Evolutionary conservation across 2,797 vertebrate genomes (phyloP).

Genomic region (Onychomys arenicola): DNA sequence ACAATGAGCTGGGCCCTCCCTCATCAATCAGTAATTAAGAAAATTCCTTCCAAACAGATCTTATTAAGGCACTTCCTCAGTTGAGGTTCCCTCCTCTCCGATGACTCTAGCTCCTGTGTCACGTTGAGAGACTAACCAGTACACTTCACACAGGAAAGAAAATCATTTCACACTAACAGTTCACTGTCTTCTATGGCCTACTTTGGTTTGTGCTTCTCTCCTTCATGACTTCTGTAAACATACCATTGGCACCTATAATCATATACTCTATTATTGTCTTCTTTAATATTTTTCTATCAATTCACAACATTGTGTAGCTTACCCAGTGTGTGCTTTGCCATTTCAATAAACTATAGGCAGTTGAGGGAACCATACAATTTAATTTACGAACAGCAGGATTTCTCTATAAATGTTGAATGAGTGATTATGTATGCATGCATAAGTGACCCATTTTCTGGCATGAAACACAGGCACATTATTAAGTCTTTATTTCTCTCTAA

Average conservation of each 20-base stretch:
- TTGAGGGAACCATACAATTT: slow-evolving; percentile 53
- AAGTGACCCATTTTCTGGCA: slow-evolving; percentile 51
- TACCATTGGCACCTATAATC: neutral
- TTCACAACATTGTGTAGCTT: neutral
- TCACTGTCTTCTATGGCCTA: neutral
- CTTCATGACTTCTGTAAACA: neutral
- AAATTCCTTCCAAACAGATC: neutral
- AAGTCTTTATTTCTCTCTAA: slow-evolving; percentile 65
- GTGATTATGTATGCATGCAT: neutral
- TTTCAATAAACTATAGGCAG: slow-evolving; percentile 26
- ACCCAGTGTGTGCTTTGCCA: neutral
- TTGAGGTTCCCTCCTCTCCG: too few relatives aligned
- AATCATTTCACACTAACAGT: neutral
- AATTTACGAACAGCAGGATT: slow-evolving; percentile 48
- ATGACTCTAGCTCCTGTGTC: neutral
- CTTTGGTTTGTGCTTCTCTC: neutral
- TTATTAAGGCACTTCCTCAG: neutral
- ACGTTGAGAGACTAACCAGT: neutral
- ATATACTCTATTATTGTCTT: neutral
- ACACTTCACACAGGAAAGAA: neutral
- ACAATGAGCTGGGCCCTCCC: neutral
- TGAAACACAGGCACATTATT: slow-evolving; percentile 42
- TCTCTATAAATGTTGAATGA: slow-evolving; percentile 39
- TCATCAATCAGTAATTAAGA: neutral
- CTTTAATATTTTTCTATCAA: slow-evolving; percentile 2